These are phyloP conservation scores for Sminthurides aquaticus DNA, from an alignment of 2,888 invertebrate genomes.

Conservation along the genomic window DNA sequence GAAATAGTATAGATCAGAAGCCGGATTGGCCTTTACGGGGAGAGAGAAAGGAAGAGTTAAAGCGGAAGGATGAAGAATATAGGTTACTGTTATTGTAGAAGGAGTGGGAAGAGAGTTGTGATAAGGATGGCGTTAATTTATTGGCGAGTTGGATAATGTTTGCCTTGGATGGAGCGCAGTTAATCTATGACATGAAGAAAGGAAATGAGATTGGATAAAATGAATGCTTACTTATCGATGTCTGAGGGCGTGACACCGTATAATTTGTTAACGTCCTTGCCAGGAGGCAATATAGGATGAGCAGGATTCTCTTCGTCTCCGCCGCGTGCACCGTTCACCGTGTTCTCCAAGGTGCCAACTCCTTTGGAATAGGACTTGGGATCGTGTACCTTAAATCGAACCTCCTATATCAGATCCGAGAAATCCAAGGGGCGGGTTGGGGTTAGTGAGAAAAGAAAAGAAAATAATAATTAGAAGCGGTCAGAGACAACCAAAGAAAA, in stretches of 20 bases:
- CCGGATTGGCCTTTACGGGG: background rate
- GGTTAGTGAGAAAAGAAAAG: slow-evolving; percentile 5
- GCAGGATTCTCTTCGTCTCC: slow-evolving; percentile 53
- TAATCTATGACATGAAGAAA: slow-evolving; percentile 4
- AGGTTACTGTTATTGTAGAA: background rate
- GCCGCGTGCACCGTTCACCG: slow-evolving; percentile 67
- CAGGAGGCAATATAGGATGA: slow-evolving; percentile 64
- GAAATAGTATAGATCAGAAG: background rate
- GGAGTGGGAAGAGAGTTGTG: background rate
- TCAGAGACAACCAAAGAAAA: background rate
- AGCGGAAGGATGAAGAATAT: background rate
- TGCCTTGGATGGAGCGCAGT: background rate
- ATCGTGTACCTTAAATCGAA: slow-evolving; percentile 89
- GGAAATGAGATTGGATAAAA: background rate
- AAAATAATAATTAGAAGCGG: slow-evolving; percentile 3
- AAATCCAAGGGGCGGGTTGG: background rate
- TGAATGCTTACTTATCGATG: slow-evolving; percentile 70
- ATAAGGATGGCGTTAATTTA: background rate
- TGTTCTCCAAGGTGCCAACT: slow-evolving; percentile 74
- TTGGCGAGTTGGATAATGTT: background rate
- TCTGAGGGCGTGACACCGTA: slow-evolving; percentile 78
- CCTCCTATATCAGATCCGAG: slow-evolving; percentile 64
- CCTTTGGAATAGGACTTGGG: slow-evolving; percentile 89
- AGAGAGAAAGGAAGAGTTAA: slow-evolving; percentile 4
- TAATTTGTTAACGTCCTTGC: slow-evolving; percentile 81